Evolutionary conservation across 2,113 vertebrate genomes (phyloP), one percentile per base, ranked within the genome.

Genomic region (Sceloporus undulatus): DNA sequence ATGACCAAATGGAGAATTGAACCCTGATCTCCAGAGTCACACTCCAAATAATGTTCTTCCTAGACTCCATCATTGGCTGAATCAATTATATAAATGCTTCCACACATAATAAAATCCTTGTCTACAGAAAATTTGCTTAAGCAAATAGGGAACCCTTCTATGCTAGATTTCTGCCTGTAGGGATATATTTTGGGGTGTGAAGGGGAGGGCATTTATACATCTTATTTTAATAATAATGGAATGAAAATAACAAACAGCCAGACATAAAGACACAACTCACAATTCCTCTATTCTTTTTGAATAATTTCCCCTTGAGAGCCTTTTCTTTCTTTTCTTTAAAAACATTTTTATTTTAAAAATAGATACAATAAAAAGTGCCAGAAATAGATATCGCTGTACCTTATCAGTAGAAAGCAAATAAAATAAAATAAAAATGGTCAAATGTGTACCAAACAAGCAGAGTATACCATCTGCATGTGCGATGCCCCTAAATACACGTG

Each of bases 261-360:
- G 56, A 14, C 48, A 13, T 18, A 7, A 71, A 23, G 9, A 71
- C 29, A 71, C 29, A 27, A 29, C 68, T 29, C 19, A 7, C n/a
- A 71, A 19, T 29, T 9, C 34, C 16, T n/a, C 40, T 14, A 1
- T 62, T 42, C 7, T 1, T 23, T 70, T 83, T 42, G 23, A 40
- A n/a, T 5, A 77, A 78, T 27, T 38, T 38, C 27, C 70, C 5
- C 66, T 84, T 10, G 65, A 88, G 73, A 76, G 82, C 56, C 34
- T 79, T 54, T 13, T 5, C 16, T 56, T 88, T 42, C 2, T 40
- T 76, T 52, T 29, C 25, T 54, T 52, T 68, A 82, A 82, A 82
- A 74, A 65, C 4, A 29, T 42, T 81, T 85, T 88, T 70, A 88
- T 88, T 84, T 84, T 38, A 40, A 83, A 68, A 48, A 82, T 9